A percentile compares a stretch with the other conserved stretches of the same genome.
Evolutionary conservation across 53 echinoderm and acorn worm species (phyloP).

Genomic region (Paracentrotus lividus): DNA sequence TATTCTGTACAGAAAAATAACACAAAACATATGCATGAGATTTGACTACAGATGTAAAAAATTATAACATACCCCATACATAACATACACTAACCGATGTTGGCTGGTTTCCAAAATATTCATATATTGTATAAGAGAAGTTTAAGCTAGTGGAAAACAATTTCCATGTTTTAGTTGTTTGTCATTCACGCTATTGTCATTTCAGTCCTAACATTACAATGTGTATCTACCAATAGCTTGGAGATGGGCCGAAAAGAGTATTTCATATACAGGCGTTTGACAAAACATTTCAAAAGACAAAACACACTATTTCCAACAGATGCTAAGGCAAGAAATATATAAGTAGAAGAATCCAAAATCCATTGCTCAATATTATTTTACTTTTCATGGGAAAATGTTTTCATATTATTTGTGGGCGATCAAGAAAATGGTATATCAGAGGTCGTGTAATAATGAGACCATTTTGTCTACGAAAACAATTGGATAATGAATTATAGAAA

Average conservation of each 20-base stretch:
- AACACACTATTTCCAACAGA: neutral
- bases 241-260: neutral
- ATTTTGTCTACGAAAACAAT: neutral
- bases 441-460: neutral
- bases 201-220: neutral
- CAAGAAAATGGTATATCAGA: neutral
- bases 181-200: neutral
- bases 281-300: neutral
- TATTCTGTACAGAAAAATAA: constrained; percentile 60
- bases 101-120: neutral
- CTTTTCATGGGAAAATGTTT: neutral
- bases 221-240: neutral
- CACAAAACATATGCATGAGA: constrained; percentile 31
- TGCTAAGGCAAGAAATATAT: constrained; percentile 16
- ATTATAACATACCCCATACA: neutral
- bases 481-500: neutral
- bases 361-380: neutral
- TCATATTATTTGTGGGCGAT: neutral
- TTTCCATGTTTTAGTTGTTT: neutral
- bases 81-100: neutral
- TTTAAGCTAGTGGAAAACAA: neutral
- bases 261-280: neutral
- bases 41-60: neutral
- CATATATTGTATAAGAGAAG: constrained; percentile 5
- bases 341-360: neutral